phyloP scores from a whole-genome alignment of 1,140 invertebrate genomes.

The Halesus radiatus region DNA sequence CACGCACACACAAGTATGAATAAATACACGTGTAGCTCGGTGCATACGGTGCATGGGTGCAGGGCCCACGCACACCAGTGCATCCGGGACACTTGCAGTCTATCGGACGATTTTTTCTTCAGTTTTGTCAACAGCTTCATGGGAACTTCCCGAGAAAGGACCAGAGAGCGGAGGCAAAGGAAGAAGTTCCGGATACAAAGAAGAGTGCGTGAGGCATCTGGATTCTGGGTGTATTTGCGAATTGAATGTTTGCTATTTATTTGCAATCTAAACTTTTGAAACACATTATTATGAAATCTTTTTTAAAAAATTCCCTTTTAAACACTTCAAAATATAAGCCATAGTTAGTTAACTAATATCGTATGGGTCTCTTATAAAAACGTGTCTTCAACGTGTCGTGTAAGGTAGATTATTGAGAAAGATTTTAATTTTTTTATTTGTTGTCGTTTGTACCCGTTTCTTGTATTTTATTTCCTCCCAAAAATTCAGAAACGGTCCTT shows the following conservation, averaged over 20 bases:
- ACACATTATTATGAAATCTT: too few species aligned
- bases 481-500: slow-evolving; percentile 3
- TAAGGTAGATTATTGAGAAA: too few species aligned
- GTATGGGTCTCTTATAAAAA: too few species aligned
- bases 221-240: background rate
- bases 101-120: slow-evolving; percentile 35
- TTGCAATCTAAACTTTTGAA: too few species aligned
- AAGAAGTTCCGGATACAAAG: slow-evolving; percentile 36
- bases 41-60: too few species aligned
- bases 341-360: too few species aligned
- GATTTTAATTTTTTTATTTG: background rate
- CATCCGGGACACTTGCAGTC: background rate
- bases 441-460: background rate
- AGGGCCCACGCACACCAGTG: background rate
- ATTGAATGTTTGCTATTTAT: background rate
- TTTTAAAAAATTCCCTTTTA: too few species aligned
- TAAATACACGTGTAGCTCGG: background rate
- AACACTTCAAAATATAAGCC: too few species aligned
- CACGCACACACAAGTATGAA: slow-evolving; percentile 1
- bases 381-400: too few species aligned
- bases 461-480: slow-evolving; percentile 2
- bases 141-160: slow-evolving; percentile 37
- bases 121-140: slow-evolving; percentile 32
- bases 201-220: slow-evolving; percentile 20
- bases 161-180: background rate